Evolutionary conservation across 2,888 invertebrate species (phyloP), one percentile per base, ranked within the genome.

Genomic region (Brachycybe producta): DNA sequence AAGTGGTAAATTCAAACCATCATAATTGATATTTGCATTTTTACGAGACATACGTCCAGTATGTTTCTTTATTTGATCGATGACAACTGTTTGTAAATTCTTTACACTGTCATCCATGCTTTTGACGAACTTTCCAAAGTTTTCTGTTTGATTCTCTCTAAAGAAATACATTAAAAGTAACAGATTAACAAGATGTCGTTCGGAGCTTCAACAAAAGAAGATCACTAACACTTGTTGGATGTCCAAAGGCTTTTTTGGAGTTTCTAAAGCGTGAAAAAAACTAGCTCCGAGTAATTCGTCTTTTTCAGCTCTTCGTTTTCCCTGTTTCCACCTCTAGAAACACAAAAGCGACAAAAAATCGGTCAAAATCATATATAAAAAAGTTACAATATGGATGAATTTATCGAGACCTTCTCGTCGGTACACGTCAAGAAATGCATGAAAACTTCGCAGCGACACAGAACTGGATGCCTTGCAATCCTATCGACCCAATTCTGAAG

Each of bases 401-500:
- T n/a, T n/a, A n/a, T n/a, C n/a, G n/a, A 21, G n/a, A 54, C 79
- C 67, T 92, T 94, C 61, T 92, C 95, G 70, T 97, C 95, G 5
- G 88, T 23, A 65, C 95, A 95, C 2, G 90, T 90, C 44, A 98
- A 77, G 67, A 98, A 98, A 67, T 98, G 97, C 64, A 84, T 80
- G 87, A 94, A 95, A 0, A 95, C 95, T 58, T 87, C 85, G 61
- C 82, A 82, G 59, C 79, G 80, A 2, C 91, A 86, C 35, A 98
- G 71, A 7, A 98, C 87, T 2, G 97, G 97, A 73, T 98, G 97
- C 51, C 87, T 76, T 65, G 94, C 92, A 63, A 98, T 90, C 73
- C 92, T 86, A 71, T 94, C 85, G 2, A 97, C 85, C 76, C 97
- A 98, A 61, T 90, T 83, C 67, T 97, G 95, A 39, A 98, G 73